Conservation (phyloP, 2,113 vertebrate genomes). For the Planiliza haematocheilus region DNA sequence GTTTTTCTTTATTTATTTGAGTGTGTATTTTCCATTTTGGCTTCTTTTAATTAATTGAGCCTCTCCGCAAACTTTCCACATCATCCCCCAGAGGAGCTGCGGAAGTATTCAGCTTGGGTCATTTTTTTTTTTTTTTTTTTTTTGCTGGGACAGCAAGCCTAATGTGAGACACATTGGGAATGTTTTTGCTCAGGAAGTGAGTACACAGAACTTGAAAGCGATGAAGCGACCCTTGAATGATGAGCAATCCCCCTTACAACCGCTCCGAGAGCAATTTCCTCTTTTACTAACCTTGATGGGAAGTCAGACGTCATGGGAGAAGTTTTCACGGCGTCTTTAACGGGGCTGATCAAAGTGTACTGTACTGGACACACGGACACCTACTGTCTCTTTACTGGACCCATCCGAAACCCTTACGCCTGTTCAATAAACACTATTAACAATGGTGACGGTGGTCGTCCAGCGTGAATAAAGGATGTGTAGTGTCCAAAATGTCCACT, state of each 20-base stretch:
- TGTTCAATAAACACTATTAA: slow-evolving; percentile 50
- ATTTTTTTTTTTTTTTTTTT: too few relatives aligned
- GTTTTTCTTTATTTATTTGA: too few relatives aligned
- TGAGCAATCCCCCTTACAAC: slow-evolving; percentile 52
- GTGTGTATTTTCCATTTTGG: too few relatives aligned
- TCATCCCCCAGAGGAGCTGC: neutral
- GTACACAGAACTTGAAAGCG: slow-evolving; percentile 14
- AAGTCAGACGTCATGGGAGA: slow-evolving; percentile 49
- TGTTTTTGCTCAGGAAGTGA: slow-evolving; percentile 38
- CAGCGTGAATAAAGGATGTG: slow-evolving; percentile 2
- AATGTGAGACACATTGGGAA: slow-evolving; percentile 27
- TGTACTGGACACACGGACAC: slow-evolving; percentile 64
- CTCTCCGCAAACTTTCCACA: neutral
- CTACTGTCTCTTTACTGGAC: slow-evolving; percentile 59
- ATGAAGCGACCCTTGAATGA: slow-evolving; percentile 60
- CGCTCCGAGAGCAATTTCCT: slow-evolving; percentile 61
- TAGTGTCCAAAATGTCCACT: slow-evolving; percentile 20
- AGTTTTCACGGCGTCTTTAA: slow-evolving; percentile 64
- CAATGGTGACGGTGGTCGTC: slow-evolving; percentile 3
- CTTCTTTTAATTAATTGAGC: neutral
- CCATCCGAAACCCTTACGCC: slow-evolving; percentile 49
- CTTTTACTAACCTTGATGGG: slow-evolving; percentile 68
- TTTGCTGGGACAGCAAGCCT: slow-evolving; percentile 35
- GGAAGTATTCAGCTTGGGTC: neutral
- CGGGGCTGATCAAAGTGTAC: slow-evolving; percentile 65